A percentile compares a stretch with the other conserved stretches of the same genome.
Evolutionary conservation across 2,888 invertebrate species (phyloP).

Genomic region (Noctua janthe): DNA sequence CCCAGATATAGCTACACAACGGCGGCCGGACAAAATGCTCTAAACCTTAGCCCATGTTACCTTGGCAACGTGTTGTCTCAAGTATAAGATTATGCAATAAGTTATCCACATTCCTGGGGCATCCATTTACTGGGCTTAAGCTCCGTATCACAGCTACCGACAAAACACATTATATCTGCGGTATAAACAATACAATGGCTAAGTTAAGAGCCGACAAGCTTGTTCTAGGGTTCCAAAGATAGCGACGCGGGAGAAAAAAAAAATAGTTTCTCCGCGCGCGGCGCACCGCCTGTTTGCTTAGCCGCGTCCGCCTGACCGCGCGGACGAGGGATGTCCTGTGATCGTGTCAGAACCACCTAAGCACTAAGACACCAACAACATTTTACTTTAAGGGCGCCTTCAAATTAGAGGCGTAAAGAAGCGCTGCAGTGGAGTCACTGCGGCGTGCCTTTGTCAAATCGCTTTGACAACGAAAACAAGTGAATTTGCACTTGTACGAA

Average conservation of each 20-base stretch:
- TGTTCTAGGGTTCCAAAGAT: constrained; percentile 61
- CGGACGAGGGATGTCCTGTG: no score
- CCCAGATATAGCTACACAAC: neutral
- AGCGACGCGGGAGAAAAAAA: constrained; percentile 59
- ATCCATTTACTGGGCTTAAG: constrained; percentile 81
- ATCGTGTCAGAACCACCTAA: no score
- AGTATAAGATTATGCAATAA: constrained; percentile 55
- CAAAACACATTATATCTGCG: constrained; percentile 88
- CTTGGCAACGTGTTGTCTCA: constrained; percentile 28
- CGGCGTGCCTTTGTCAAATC: no score
- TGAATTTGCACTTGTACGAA: no score
- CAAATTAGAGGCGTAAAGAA: no score
- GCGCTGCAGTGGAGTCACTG: no score
- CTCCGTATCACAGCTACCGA: constrained; percentile 85
- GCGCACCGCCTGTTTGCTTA: no score
- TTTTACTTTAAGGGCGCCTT: no score
- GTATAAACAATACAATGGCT: constrained; percentile 88
- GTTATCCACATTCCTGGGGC: constrained; percentile 71
- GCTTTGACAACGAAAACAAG: no score
- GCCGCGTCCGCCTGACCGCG: no score
- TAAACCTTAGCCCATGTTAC: constrained; percentile 23
- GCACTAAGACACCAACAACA: no score
- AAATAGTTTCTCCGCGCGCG: no score
- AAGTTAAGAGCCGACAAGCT: constrained; percentile 79
- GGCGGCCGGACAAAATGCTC: neutral